Conservation (phyloP, 1,140 invertebrate genomes). For the Sinonovacula constricta region DNA sequence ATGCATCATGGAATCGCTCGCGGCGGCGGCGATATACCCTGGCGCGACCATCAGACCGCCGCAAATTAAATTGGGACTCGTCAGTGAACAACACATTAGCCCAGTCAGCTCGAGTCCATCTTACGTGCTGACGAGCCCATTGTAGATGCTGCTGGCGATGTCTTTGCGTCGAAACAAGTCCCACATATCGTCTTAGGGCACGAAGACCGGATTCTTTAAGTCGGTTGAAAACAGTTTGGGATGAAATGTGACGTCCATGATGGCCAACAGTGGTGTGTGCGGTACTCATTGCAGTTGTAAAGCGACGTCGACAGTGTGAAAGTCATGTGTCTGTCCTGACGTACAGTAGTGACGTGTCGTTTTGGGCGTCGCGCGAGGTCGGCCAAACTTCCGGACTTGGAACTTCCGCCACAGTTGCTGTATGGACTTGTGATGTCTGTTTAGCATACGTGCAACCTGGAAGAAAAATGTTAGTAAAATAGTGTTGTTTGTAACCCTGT, state of each 20-base stretch:
- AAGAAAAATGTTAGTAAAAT: no score
- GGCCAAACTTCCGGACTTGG: not conserved
- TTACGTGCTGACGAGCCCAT: not conserved
- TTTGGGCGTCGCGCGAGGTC: not conserved
- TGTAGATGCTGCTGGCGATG: not conserved
- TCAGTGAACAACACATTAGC: not conserved
- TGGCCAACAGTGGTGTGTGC: not conserved
- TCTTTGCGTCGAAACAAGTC: not conserved
- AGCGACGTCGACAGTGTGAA: not conserved
- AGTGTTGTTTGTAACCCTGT: no score
- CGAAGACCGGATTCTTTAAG: not conserved
- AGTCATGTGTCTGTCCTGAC: not conserved
- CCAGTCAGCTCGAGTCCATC: not conserved
- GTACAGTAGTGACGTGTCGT: not conserved
- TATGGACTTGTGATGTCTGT: no score
- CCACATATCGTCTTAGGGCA: not conserved
- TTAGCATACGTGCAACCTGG: no score
- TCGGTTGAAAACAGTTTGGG: not conserved
- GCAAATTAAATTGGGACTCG: conserved; percentile 4
- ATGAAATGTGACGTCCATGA: not conserved
- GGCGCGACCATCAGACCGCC: not conserved
- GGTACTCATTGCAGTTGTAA: not conserved
- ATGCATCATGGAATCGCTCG: not conserved
- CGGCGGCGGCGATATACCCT: conserved; percentile 1
- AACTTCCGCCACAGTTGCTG: no score